phyloP scores from a whole-genome alignment of 2,888 invertebrate species.

The Elegia similella region DNA sequence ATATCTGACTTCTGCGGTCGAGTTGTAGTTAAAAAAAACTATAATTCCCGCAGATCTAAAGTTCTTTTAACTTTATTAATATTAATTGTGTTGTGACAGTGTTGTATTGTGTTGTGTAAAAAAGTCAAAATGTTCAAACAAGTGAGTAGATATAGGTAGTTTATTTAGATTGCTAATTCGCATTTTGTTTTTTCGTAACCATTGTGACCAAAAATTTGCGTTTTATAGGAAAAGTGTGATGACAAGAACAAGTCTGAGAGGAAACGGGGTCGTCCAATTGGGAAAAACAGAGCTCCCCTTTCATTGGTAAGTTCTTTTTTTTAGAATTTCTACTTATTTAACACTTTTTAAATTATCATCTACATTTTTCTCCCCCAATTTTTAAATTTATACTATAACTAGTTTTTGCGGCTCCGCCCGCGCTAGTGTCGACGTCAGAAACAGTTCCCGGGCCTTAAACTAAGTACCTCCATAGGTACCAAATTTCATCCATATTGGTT shows the following conservation, averaged over 20 bases:
- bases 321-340: no score
- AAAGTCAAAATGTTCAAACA: neutral
- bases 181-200: neutral
- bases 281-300: slow-evolving; percentile 44
- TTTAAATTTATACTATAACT: no score
- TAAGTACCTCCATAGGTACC: neutral
- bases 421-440: no score
- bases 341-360: no score
- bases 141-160: neutral
- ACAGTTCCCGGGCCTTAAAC: no score
- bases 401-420: no score
- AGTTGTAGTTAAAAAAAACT: neutral
- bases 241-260: neutral
- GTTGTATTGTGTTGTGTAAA: neutral
- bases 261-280: slow-evolving; percentile 45
- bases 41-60: neutral
- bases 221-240: neutral
- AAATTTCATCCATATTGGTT: no score
- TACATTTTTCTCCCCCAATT: no score
- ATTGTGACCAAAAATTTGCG: neutral
- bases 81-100: neutral
- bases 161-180: neutral
- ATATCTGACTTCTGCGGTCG: neutral
- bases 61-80: no score
- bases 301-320: slow-evolving; percentile 42